Evolutionary conservation across 2,113 vertebrate species (phyloP).

Genomic region (Cariama cristata): DNA sequence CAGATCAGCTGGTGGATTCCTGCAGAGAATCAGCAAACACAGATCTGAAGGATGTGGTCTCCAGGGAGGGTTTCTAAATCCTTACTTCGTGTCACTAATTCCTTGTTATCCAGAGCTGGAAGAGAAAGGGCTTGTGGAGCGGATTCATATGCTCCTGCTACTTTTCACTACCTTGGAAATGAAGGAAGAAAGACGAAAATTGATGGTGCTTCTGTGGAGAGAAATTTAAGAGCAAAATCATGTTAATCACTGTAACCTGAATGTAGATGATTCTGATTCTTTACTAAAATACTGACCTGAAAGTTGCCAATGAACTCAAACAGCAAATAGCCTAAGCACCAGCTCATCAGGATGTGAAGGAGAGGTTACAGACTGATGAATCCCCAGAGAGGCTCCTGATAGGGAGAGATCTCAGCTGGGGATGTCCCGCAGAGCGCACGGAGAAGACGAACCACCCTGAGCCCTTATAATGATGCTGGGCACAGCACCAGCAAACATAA

Average conservation of each 20-base stretch:
- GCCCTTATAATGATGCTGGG: not conserved
- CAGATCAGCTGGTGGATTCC: conserved; percentile 3
- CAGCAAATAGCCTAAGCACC: not conserved
- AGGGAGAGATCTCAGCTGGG: not conserved
- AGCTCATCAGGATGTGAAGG: not conserved
- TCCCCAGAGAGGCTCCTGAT: not conserved
- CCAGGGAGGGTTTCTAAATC: conserved; percentile 8
- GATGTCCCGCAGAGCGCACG: fast-evolving
- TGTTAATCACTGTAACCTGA: not conserved
- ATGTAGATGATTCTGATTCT: not conserved
- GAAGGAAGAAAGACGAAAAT: not conserved
- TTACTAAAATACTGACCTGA: not conserved
- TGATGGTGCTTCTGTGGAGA: not conserved
- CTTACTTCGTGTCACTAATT: not conserved
- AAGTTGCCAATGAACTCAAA: not conserved
- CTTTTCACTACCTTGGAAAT: conserved; percentile 1
- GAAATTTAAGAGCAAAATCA: not conserved
- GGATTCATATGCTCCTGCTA: not conserved
- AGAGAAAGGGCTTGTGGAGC: not conserved
- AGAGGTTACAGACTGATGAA: not conserved
- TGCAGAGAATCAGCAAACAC: conserved; percentile 53
- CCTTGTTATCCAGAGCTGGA: conserved; percentile 21
- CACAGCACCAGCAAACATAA: not conserved
- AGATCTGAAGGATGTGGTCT: not conserved
- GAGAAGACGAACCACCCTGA: not conserved